These are phyloP conservation scores for Drosophila lutescens DNA, from an alignment of 2,888 invertebrate genomes.

Conservation along the genomic window DNA sequence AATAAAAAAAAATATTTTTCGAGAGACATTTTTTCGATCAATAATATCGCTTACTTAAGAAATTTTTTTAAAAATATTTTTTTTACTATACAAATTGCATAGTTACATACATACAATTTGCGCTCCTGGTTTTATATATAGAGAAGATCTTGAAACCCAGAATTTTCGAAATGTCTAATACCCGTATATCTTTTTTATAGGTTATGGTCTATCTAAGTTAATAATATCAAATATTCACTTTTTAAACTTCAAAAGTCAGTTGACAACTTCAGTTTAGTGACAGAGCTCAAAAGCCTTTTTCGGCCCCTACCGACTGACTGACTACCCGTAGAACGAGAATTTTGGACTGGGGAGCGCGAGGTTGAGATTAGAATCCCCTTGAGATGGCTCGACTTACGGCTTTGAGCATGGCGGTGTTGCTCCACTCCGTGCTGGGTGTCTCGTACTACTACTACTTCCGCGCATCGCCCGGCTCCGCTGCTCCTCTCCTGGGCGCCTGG, in stretches of 20 bases:
- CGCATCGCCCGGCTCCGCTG: slow-evolving; percentile 36
- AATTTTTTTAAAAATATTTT: no score
- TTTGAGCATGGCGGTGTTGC: slow-evolving; percentile 50
- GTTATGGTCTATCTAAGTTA: no score
- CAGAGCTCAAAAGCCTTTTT: background rate
- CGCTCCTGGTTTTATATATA: no score
- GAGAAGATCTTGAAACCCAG: no score
- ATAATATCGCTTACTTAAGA: no score
- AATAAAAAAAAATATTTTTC: no score
- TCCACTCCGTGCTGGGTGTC: slow-evolving; percentile 65
- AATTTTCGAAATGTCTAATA: no score
- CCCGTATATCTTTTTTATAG: no score
- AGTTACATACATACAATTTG: no score
- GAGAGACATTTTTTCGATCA: no score
- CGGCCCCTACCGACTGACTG: background rate
- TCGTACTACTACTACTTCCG: slow-evolving; percentile 59
- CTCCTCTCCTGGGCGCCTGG: slow-evolving; percentile 62
- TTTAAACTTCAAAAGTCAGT: background rate
- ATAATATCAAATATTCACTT: no score
- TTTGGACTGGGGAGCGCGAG: background rate
- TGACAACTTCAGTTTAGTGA: slow-evolving; percentile 6
- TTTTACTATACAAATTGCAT: no score
- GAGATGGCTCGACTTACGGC: slow-evolving; percentile 60
- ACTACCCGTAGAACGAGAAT: background rate
- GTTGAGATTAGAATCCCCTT: background rate